Evolutionary conservation across 2,888 invertebrate species (phyloP), one percentile per base, ranked within the genome.

Genomic region (Drosophila suboccidentalis): DNA sequence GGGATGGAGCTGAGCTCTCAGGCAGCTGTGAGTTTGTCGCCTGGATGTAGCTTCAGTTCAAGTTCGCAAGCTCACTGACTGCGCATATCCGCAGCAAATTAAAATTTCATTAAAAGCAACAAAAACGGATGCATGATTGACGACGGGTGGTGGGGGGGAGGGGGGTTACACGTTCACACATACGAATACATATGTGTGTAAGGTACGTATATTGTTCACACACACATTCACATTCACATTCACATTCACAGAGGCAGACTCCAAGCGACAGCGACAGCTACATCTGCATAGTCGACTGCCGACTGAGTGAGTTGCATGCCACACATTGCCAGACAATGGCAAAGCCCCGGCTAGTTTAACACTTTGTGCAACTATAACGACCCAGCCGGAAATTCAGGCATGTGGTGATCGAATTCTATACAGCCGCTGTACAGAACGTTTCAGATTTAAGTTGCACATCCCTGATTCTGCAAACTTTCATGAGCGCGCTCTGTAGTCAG

Each of bases 21-120:
- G 13, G 44, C 44, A 50, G 53, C 64, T 58, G 36, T 32, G 13
- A 19, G n/a, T 36, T 22, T 22, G 29, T 47, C 50, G 75, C 4
- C 41, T 17, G 41, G 41, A 17, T 17, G 41, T 10, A 59, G 76
- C 71, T 64, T 74, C 57, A 53, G 77, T 75, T 63, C 77, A 82
- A 82, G 87, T 87, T 83, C 78, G 83, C 83, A 73, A 78, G 75
- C 75, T 73, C 71, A 60, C 82, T 90, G 90, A 89, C 90, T 80
- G 75, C 79, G 90, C 90, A 90, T 90, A 90, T 90, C 90, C 90
- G 85, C 75, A 82, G 75, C 87, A 90, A 90, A 90, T 90, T 90
- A 90, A 90, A 90, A 87, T 89, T 90, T 87, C 82, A 90, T 90
- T 83, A 85, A 74, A 89, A 73, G 78, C 79, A 75, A 68, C 76